Evolutionary conservation across 2,113 vertebrate species (phyloP), one percentile per base, ranked within the genome.

Genomic region (Apteryx owenii): DNA sequence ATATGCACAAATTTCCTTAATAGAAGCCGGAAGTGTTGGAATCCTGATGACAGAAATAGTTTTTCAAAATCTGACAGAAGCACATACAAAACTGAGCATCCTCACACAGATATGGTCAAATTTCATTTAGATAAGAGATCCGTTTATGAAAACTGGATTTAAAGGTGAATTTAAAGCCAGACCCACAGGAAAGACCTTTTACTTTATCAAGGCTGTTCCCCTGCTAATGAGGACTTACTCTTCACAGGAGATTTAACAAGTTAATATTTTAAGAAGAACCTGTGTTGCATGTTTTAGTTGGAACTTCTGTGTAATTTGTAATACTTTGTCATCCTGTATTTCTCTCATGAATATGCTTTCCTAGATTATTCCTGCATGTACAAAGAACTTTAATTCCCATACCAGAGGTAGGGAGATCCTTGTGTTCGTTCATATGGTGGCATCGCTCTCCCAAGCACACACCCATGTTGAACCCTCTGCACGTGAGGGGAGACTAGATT

Each of bases 101-200:
- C 66, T 5, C 29, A 29, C 5, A 9, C 0, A 31, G 26, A 46
- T 17, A 56, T 0, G 3, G 61, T 29, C 46, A 29, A 20, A n/a
- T 71, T 28, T 61, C 1, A 68, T 78, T 81, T n/a, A 33, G 31
- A 1, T 33, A 36, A 66, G 83, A 66, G 29, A 18, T 56, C 38
- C 5, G 2, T 23, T 54, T 60, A 9, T 10, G 40, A 44, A 51
- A 88, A 48, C 20, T 5, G 4, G 3, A 16, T 61, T 31, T 69
- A 9, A 79, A 36, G 15, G 13, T 38, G 4, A 19, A 10, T 26
- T 91, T 46, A 33, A 33, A 77, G 53, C 18, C 25, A 80, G 29
- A 77, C 26, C 10, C 28, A 46, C 5, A 70, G 53, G 40, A 50
- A 31, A 76, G 70, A 23, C 19, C 19, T 54, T 69, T 71, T n/a